These are phyloP conservation scores for Macquaria australasica DNA, from an alignment of 2,113 vertebrate species.

Conservation along the genomic window DNA sequence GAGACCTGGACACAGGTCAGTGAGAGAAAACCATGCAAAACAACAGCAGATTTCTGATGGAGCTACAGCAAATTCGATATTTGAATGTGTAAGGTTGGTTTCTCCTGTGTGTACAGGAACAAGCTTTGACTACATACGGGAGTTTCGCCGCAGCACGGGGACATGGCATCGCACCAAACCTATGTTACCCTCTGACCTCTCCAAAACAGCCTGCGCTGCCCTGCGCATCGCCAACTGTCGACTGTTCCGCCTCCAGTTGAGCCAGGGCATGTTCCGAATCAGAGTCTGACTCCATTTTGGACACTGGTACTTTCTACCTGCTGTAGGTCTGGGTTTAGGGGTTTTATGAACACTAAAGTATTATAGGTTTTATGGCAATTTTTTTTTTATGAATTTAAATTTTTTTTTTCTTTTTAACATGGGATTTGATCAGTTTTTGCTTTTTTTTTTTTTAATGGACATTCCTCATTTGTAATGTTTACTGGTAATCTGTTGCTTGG, in stretches of 20 bases:
- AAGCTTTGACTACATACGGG: slow-evolving; percentile 96
- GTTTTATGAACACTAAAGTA: slow-evolving; percentile 25
- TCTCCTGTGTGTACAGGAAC: slow-evolving; percentile 83
- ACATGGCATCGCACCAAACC: slow-evolving; percentile 95
- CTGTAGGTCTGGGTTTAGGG: slow-evolving; percentile 17
- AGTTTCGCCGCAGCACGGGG: slow-evolving; percentile 95
- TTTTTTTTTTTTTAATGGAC: slow-evolving; percentile 18
- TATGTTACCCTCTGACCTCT: slow-evolving; percentile 92
- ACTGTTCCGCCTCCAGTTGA: slow-evolving; percentile 95
- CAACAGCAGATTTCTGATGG: accelerated
- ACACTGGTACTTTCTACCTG: slow-evolving; percentile 28
- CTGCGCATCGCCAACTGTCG: slow-evolving; percentile 97
- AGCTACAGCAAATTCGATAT: neutral
- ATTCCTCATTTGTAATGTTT: slow-evolving; percentile 26
- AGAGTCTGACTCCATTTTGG: slow-evolving; percentile 79
- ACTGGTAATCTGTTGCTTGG: slow-evolving; percentile 1
- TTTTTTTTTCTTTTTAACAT: slow-evolving; percentile 5
- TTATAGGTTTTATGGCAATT: neutral
- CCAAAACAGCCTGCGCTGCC: slow-evolving; percentile 91
- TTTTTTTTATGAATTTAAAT: neutral
- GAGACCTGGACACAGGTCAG: slow-evolving; percentile 97
- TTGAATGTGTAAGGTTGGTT: neutral
- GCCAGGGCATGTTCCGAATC: slow-evolving; percentile 94
- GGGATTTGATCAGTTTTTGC: neutral
- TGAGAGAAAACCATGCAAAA: neutral